These are phyloP conservation scores for Hippoglossus hippoglossus DNA, from an alignment of 2,797 vertebrate genomes.

Conservation along the genomic window DNA sequence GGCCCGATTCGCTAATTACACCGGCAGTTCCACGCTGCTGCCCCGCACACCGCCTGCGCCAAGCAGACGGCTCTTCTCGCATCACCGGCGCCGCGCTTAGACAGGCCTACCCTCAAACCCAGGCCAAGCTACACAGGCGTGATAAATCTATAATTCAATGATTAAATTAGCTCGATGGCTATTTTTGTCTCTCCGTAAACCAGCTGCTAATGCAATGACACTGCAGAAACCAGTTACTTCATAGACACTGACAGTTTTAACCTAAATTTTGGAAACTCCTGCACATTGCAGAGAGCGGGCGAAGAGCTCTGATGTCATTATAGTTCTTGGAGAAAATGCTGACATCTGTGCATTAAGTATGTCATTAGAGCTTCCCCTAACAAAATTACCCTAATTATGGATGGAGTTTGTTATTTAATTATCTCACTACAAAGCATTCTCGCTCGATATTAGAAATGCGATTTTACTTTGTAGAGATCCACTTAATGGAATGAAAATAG, in stretches of 20 bases:
- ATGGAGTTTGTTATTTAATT: slow-evolving; percentile 62
- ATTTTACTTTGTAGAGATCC: slow-evolving; percentile 50
- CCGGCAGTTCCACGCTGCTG: slow-evolving; percentile 70
- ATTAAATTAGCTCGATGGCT: slow-evolving; percentile 62
- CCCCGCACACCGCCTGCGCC: slow-evolving; percentile 39
- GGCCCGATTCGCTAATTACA: slow-evolving; percentile 77
- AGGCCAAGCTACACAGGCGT: slow-evolving; percentile 60
- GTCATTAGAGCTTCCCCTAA: slow-evolving; percentile 60
- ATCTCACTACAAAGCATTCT: slow-evolving; percentile 50
- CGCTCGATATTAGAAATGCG: slow-evolving; percentile 52
- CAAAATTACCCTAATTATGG: slow-evolving; percentile 70
- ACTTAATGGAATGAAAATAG: slow-evolving; percentile 62
- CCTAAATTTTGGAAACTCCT: slow-evolving; percentile 20
- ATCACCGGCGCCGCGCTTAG: slow-evolving; percentile 48
- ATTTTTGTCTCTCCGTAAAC: slow-evolving; percentile 55
- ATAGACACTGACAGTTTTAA: slow-evolving; percentile 33
- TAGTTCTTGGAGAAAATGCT: slow-evolving; percentile 42
- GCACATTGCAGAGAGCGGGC: slow-evolving; percentile 14
- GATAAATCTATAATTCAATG: slow-evolving; percentile 73
- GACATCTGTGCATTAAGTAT: slow-evolving; percentile 56
- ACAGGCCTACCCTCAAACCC: slow-evolving; percentile 51
- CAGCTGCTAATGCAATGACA: slow-evolving; percentile 61
- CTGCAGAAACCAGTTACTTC: slow-evolving; percentile 53
- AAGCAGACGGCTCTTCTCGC: slow-evolving; percentile 50
- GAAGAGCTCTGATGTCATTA: slow-evolving; percentile 50